phyloP scores from a whole-genome alignment of 1,140 invertebrate genomes.

The Liolophura sinensis region DNA sequence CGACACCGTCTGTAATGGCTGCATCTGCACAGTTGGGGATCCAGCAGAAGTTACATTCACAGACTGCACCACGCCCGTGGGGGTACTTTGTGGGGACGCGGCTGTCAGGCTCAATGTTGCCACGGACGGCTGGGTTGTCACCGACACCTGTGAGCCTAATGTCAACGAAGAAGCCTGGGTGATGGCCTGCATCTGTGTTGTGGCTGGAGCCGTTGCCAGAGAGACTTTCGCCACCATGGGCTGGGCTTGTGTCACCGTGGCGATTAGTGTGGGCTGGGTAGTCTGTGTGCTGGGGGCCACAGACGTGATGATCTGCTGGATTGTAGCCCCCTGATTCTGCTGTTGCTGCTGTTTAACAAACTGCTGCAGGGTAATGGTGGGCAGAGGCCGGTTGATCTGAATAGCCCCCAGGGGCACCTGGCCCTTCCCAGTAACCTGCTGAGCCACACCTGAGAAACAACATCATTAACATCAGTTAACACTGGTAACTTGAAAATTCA shows the following conservation, averaged over 20 bases:
- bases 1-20: constrained; percentile 22
- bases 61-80: constrained; percentile 11
- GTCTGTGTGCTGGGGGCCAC: constrained; percentile 12
- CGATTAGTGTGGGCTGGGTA: constrained; percentile 48
- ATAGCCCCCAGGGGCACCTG: constrained; percentile 27
- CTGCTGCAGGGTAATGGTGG: constrained; percentile 44
- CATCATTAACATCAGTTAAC: background rate
- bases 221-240: constrained; percentile 39
- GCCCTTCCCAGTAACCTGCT: constrained; percentile 38
- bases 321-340: constrained; percentile 26
- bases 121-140: constrained; percentile 15
- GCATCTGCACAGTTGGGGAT: constrained; percentile 29
- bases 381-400: constrained; percentile 31
- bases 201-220: constrained; percentile 20
- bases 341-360: constrained; percentile 32
- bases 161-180: constrained; percentile 15
- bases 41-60: constrained; percentile 15
- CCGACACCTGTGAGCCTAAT: constrained; percentile 6
- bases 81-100: constrained; percentile 21
- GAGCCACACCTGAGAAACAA: constrained; percentile 16
- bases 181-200: constrained; percentile 32
- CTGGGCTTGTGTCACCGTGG: constrained; percentile 41
- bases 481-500: background rate
- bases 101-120: constrained; percentile 23
- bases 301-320: constrained; percentile 28